phyloP scores from a whole-genome alignment of 2,797 vertebrate species.

The Pseudochirops cupreus region DNA sequence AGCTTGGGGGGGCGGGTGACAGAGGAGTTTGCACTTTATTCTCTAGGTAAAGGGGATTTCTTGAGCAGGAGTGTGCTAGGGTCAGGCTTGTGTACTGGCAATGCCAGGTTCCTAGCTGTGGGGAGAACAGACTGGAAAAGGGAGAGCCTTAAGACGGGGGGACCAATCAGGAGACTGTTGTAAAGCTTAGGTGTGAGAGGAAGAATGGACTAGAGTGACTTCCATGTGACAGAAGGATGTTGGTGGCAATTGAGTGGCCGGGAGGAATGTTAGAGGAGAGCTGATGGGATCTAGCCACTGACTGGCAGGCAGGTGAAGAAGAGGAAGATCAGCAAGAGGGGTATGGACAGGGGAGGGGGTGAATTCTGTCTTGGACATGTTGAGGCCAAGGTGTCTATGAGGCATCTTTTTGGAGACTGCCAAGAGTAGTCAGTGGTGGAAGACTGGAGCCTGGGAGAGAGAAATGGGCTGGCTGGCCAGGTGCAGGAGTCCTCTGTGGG shows the following conservation, averaged over 20 bases:
- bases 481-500: neutral
- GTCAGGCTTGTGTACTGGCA: no score
- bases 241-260: no score
- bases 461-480: neutral
- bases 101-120: neutral
- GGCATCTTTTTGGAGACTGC: neutral
- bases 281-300: no score
- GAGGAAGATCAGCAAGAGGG: neutral
- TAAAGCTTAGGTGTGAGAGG: slow-evolving; percentile 9
- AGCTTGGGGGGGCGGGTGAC: no score
- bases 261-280: no score
- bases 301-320: no score
- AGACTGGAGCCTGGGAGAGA: neutral
- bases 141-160: neutral
- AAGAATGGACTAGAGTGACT: neutral
- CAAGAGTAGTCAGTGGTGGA: no score
- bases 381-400: neutral
- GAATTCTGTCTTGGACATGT: neutral
- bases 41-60: no score
- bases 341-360: no score
- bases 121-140: neutral
- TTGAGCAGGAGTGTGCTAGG: no score
- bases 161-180: neutral
- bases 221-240: neutral
- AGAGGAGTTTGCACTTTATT: no score